A percentile compares a stretch with the other conserved stretches of the same genome.
Evolutionary conservation across 2,888 invertebrate genomes (phyloP).

Genomic region (Ectropis crepuscularia): DNA sequence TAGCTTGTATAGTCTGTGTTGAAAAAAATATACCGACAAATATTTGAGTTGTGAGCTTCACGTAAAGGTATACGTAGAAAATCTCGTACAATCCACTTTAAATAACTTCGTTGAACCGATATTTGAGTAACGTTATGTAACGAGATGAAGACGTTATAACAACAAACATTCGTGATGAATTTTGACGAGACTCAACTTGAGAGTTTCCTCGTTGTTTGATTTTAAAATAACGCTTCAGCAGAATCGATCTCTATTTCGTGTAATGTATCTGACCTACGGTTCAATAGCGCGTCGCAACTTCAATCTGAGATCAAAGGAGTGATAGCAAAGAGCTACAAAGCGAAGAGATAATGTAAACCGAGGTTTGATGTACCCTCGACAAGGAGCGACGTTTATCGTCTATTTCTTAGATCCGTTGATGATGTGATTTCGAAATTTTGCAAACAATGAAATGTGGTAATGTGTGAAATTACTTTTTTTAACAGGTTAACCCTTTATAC

Average conservation of each 20-base stretch:
- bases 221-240: constrained; percentile 26
- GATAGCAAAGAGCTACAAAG: constrained; percentile 34
- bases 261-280: constrained; percentile 30
- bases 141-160: constrained; percentile 28
- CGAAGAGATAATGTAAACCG: constrained; percentile 34
- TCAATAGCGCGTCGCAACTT: constrained; percentile 35
- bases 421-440: constrained; percentile 21
- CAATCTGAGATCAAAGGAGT: constrained; percentile 41
- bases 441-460: constrained; percentile 21
- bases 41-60: constrained; percentile 8
- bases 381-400: constrained; percentile 24
- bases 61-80: constrained; percentile 12
- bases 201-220: constrained; percentile 35
- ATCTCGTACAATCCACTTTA: constrained; percentile 20
- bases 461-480: constrained; percentile 14
- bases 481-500: no score
- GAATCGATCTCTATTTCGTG: constrained; percentile 29
- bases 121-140: constrained; percentile 26
- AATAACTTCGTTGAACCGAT: constrained; percentile 20
- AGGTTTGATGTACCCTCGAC: constrained; percentile 33
- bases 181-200: constrained; percentile 26
- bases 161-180: constrained; percentile 36
- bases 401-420: constrained; percentile 24
- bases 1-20: neutral
- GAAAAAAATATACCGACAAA: constrained; percentile 1